These are phyloP conservation scores for Bovichtus variegatus DNA, from an alignment of 2,797 vertebrate genomes.

Conservation along the genomic window DNA sequence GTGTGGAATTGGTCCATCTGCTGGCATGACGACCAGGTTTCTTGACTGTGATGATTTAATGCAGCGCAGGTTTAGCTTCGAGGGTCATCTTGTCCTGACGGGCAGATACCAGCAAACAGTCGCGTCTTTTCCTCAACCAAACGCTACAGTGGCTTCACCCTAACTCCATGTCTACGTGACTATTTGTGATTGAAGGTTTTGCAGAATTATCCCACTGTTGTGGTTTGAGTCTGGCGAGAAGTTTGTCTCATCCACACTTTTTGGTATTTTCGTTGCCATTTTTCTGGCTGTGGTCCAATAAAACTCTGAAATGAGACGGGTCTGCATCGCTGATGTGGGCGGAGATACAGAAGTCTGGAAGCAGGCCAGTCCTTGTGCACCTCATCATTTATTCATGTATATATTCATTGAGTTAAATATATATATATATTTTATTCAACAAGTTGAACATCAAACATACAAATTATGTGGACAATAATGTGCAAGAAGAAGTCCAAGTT, in stretches of 20 bases:
- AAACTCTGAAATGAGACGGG: neutral
- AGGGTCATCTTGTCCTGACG: too few relatives aligned
- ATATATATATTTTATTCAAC: neutral
- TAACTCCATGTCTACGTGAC: neutral
- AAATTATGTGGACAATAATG: neutral
- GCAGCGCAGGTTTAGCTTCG: too few relatives aligned
- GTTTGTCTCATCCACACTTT: neutral
- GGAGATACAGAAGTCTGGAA: neutral
- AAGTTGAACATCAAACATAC: neutral
- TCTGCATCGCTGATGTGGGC: neutral
- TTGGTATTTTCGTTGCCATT: neutral
- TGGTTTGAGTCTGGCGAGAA: neutral
- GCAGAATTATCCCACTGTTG: neutral
- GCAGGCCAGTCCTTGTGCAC: neutral
- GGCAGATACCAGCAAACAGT: too few relatives aligned
- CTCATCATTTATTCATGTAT: neutral
- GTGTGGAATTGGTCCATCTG: conserved; percentile 20
- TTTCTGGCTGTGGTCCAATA: neutral
- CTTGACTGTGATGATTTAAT: neutral
- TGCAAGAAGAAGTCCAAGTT: neutral
- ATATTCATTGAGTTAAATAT: neutral
- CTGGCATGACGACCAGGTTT: neutral
- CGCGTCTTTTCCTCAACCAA: too few relatives aligned
- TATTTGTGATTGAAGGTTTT: neutral
- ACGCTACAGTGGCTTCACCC: too few relatives aligned